Evolutionary conservation across 2,113 vertebrate species (phyloP), one percentile per base, ranked within the genome.

Genomic region (Amazona vittata): DNA sequence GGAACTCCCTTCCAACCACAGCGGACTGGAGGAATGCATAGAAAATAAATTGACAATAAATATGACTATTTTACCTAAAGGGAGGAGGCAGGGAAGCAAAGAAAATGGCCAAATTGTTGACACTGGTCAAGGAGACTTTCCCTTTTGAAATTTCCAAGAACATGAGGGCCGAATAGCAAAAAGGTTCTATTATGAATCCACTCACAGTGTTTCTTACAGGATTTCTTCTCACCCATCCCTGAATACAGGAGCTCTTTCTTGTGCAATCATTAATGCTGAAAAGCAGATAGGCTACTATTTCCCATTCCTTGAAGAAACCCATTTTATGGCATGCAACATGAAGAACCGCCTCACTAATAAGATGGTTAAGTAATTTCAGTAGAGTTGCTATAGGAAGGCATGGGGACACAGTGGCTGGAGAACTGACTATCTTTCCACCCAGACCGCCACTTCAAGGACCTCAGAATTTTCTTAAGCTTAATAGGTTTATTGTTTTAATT

Each of bases 141-240:
- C 94, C 90, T 86, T 88, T 85, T 81, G 91, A 97, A 95, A 96
- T 95, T 97, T 98, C 97, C 96, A 97, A 97, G 95, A 97, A 94
- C 83, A 69, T 0, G 7, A 50, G 64, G 9, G 43, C 20, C 4
- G 1, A 76, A 87, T 9, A 70, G 76, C 64, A 96, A 95, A 95
- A 95, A 85, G 91, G 77, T 92, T 91, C 93, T 89, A 75, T 91
- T 96, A 95, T 94, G 60, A 95, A 97, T 91, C 91, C 53, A 63
- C 79, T 95, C 49, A 39, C 10, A 75, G n/a, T 18, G 46, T 80
- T 62, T 52, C 92, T 83, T 53, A 75, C 12, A 97, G 91, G 95
- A 59, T 49, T 94, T 93, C 90, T 83, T 73, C 69, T 79, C 53
- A 6, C 26, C 33, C 41, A 57, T 24, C 53, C 73, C 87, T 81